These are phyloP conservation scores for Lepus oiostolus DNA, from an alignment of 2,797 vertebrate species.

Conservation along the genomic window DNA sequence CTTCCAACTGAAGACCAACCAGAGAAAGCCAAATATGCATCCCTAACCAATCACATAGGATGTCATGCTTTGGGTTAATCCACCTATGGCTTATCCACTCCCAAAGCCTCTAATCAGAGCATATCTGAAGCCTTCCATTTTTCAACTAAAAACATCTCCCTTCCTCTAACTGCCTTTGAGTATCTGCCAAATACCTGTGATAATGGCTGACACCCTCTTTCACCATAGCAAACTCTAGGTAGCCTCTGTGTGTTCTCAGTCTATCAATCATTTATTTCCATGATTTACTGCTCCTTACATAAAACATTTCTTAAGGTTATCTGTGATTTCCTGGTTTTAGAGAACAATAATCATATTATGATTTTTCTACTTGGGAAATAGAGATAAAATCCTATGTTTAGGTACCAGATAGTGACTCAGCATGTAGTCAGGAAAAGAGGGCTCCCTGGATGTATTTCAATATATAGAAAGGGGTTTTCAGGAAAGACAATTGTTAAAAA, in stretches of 20 bases:
- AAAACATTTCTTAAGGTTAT: background rate
- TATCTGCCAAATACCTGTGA: background rate
- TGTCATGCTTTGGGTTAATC: background rate
- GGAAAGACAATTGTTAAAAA: background rate
- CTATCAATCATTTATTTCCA: conserved; percentile 9
- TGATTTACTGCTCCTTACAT: background rate
- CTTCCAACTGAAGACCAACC: background rate
- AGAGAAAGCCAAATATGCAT: background rate
- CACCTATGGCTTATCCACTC: background rate
- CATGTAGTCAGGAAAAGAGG: background rate
- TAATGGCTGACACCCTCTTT: background rate
- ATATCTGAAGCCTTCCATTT: background rate
- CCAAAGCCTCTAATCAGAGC: background rate
- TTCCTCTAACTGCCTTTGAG: background rate
- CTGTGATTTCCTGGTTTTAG: conserved; percentile 33
- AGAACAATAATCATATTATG: background rate
- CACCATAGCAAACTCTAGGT: background rate
- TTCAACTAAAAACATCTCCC: background rate
- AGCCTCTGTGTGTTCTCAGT: background rate
- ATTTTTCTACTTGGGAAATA: background rate
- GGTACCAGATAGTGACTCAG: background rate
- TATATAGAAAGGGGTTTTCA: background rate
- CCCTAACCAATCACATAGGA: background rate
- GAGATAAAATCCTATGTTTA: background rate
- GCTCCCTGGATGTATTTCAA: background rate